Evolutionary conservation across 2,797 vertebrate genomes (phyloP).

Genomic region (Taeniopygia guttata): DNA sequence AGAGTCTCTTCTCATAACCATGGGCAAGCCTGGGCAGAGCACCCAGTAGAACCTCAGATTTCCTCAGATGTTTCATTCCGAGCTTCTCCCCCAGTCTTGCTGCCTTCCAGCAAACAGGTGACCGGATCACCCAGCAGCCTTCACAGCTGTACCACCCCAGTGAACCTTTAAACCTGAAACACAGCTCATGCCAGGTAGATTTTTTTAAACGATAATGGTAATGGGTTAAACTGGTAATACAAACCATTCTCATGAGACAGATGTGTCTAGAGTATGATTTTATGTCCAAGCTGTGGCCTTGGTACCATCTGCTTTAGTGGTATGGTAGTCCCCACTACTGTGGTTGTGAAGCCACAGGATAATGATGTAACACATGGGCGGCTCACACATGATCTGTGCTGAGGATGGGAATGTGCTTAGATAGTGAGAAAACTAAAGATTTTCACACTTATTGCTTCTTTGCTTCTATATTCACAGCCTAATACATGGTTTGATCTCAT

Average conservation of each 20-base stretch:
- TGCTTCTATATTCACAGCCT: neutral
- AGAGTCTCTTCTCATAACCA: neutral
- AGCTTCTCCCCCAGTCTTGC: neutral
- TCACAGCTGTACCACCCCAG: neutral
- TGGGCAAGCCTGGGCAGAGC: neutral
- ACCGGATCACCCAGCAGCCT: neutral
- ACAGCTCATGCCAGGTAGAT: neutral
- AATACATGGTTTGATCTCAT: fast-evolving
- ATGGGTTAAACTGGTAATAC: neutral
- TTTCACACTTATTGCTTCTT: neutral
- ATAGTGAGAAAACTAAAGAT: neutral
- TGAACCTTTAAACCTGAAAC: neutral
- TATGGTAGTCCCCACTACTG: neutral
- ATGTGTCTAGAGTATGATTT: neutral
- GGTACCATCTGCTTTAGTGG: neutral
- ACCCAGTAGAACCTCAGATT: neutral
- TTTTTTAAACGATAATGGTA: neutral
- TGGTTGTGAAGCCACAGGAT: neutral
- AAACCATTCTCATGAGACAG: neutral
- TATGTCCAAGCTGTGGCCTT: neutral
- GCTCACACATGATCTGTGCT: neutral
- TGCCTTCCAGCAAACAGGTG: neutral
- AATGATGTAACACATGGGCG: neutral
- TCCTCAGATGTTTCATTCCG: neutral
- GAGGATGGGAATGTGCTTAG: neutral